phyloP scores from a whole-genome alignment of 1,140 invertebrate genomes.

The Marisa cornuarietis region DNA sequence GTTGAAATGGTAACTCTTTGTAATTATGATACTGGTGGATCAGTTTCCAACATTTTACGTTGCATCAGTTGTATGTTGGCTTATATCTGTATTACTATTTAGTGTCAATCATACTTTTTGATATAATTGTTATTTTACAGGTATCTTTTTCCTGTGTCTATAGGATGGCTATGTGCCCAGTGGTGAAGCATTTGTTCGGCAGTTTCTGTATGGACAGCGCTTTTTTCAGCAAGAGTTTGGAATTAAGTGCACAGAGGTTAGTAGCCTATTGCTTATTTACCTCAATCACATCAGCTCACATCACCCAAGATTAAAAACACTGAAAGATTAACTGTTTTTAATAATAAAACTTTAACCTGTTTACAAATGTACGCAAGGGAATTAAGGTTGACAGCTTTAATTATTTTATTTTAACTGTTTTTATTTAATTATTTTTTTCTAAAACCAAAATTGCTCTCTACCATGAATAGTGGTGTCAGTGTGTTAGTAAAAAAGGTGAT shows the following conservation, averaged over 20 bases:
- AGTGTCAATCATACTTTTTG: not conserved
- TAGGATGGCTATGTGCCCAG: constrained; percentile 70
- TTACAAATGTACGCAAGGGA: too few species aligned
- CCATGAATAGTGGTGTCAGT: too few species aligned
- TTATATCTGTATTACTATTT: not conserved
- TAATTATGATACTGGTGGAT: not conserved
- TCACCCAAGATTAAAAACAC: too few species aligned
- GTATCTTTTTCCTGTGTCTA: constrained; percentile 5
- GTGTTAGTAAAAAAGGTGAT: too few species aligned
- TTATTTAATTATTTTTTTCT: too few species aligned
- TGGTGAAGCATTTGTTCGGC: constrained; percentile 71
- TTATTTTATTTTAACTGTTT: too few species aligned
- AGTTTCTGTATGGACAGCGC: constrained; percentile 71
- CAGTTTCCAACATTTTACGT: not conserved
- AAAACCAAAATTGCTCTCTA: too few species aligned
- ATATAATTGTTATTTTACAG: not conserved
- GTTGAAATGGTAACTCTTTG: constrained; percentile 68
- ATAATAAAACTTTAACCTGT: too few species aligned
- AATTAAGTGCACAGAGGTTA: constrained; percentile 59
- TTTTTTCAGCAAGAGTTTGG: constrained; percentile 71
- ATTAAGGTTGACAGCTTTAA: too few species aligned
- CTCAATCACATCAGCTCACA: too few species aligned
- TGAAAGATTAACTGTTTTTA: too few species aligned
- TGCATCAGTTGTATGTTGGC: not conserved
- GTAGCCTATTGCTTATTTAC: not conserved